Percentiles rank a stretch among this genome's conserved stretches.
Evolutionary conservation across 30 jellyfish, hydroid and myxozoan genomes (phyloP).

Genomic region (Aurelia aurita): DNA sequence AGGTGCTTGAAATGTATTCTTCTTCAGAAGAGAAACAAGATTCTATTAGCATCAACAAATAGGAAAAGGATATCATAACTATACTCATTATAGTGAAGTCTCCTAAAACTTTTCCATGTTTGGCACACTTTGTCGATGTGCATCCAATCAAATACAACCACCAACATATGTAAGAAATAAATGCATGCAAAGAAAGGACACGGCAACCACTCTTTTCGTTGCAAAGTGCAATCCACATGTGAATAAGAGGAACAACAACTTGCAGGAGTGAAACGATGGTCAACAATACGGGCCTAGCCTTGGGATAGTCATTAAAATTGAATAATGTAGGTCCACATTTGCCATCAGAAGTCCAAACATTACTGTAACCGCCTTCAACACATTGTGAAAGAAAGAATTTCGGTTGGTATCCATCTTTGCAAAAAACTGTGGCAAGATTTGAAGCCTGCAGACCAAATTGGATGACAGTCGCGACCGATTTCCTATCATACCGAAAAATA

Average conservation of each 20-base stretch:
- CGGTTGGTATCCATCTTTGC: conserved; percentile 46
- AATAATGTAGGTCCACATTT: neutral
- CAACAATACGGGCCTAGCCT: conserved; percentile 26
- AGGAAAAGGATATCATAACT: conserved; percentile 33
- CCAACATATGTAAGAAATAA: conserved; percentile 48
- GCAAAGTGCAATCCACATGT: conserved; percentile 1
- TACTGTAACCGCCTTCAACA: neutral
- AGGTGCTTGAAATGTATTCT: conserved; percentile 26
- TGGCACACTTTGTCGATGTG: conserved; percentile 3
- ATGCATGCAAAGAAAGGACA: conserved; percentile 47
- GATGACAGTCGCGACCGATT: neutral
- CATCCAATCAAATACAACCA: conserved; percentile 28
- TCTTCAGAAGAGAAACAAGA: conserved; percentile 51
- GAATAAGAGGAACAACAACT: conserved; percentile 28
- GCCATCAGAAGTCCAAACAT: neutral
- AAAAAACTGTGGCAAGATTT: conserved; percentile 47
- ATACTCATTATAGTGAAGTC: conserved; percentile 25
- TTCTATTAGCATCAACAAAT: conserved; percentile 59
- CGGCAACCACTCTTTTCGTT: conserved; percentile 42
- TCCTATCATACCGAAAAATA: neutral
- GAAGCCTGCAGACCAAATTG: conserved; percentile 8
- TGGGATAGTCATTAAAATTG: conserved; percentile 24
- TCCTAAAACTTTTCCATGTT: conserved; percentile 21
- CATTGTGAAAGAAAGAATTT: conserved; percentile 44
- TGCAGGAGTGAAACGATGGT: conserved; percentile 22